Evolutionary conservation across 1,140 invertebrate species (phyloP).

Genomic region (Meloidogyne hapla): DNA sequence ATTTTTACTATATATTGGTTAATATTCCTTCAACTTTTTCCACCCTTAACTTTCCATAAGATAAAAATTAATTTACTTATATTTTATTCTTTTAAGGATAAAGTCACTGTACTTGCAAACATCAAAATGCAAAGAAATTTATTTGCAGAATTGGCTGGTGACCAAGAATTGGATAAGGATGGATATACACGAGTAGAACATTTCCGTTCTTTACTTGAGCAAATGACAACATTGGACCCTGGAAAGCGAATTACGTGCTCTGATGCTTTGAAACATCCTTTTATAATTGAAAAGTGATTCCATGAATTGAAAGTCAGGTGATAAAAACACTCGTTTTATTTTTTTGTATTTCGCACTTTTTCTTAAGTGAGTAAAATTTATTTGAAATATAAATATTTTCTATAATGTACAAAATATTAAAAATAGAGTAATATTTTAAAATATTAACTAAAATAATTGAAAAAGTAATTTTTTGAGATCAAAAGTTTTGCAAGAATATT

Average conservation of each 20-base stretch:
- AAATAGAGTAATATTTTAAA: too few species aligned
- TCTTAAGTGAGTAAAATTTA: neutral
- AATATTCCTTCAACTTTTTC: neutral
- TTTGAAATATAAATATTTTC: too few species aligned
- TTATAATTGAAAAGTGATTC: constrained; percentile 74
- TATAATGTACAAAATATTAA: too few species aligned
- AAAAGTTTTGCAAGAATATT: neutral
- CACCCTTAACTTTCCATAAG: neutral
- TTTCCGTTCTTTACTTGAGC: constrained; percentile 88
- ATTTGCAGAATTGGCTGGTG: constrained; percentile 80
- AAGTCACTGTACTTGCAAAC: constrained; percentile 88
- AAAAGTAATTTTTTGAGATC: neutral
- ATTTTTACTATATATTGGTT: neutral
- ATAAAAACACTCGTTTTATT: neutral
- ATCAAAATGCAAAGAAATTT: constrained; percentile 82
- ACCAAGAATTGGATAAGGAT: constrained; percentile 79
- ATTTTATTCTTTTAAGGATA: constrained; percentile 81
- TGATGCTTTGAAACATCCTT: constrained; percentile 89
- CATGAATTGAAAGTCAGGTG: neutral
- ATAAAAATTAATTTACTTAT: neutral
- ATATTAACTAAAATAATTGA: too few species aligned
- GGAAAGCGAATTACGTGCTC: constrained; percentile 86
- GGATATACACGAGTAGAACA: constrained; percentile 70
- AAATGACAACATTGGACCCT: constrained; percentile 87
- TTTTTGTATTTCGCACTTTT: neutral